These are phyloP conservation scores for Spermophilus dauricus DNA, from an alignment of 2,113 vertebrate species.

Conservation along the genomic window DNA sequence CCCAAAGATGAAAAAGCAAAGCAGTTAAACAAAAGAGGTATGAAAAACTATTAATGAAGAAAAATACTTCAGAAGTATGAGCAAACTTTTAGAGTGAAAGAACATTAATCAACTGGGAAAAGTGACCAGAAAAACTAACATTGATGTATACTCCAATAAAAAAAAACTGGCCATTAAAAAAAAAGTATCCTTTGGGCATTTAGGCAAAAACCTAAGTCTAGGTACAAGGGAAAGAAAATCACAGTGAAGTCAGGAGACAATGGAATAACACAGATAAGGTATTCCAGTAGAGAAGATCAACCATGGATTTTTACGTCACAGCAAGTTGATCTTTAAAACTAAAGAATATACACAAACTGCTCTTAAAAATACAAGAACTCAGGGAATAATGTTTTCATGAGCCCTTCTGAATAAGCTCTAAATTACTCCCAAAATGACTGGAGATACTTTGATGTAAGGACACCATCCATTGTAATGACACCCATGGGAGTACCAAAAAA, in stretches of 20 bases:
- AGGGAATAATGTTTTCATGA: background rate
- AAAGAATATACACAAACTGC: conserved; percentile 3
- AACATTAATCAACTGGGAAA: background rate
- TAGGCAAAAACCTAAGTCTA: background rate
- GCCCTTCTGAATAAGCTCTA: background rate
- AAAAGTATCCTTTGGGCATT: conserved; percentile 13
- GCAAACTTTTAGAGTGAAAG: background rate
- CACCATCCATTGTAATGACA: background rate
- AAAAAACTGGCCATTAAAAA: background rate
- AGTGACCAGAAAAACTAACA: conserved; percentile 24
- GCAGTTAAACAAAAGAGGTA: background rate
- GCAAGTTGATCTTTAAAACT: conserved; percentile 30
- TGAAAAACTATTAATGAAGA: background rate
- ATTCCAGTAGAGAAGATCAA: background rate
- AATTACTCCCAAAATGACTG: background rate
- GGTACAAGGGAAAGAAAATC: conserved; percentile 16
- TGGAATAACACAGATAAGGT: background rate
- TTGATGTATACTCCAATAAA: background rate
- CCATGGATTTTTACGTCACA: background rate
- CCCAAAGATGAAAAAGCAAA: conserved; percentile 19
- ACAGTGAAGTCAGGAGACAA: background rate
- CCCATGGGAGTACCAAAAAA: background rate
- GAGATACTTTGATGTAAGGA: background rate
- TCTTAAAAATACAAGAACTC: background rate
- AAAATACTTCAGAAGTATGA: background rate